Conservation (phyloP, 2,888 invertebrate genomes). For the Shargacucullia verbasci region DNA sequence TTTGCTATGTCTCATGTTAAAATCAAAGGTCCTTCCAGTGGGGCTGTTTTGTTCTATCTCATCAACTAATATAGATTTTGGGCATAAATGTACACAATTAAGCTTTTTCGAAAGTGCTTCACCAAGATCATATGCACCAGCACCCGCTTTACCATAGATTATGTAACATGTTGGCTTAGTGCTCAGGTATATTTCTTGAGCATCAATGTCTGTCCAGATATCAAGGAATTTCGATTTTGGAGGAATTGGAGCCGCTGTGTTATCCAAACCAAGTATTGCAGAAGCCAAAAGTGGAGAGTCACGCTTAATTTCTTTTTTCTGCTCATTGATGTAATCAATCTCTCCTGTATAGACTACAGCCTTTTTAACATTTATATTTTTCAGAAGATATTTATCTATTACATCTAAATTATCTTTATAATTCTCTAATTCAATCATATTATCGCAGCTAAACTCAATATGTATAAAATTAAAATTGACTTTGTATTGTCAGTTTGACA, state of each 20-base stretch:
- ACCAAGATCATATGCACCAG: conserved; percentile 86
- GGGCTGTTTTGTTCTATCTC: conserved; percentile 88
- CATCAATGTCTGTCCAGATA: conserved; percentile 86
- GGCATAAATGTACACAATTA: conserved; percentile 89
- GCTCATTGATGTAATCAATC: conserved; percentile 54
- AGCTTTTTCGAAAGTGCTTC: conserved; percentile 88
- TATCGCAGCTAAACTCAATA: no score
- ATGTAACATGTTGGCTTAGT: conserved; percentile 88
- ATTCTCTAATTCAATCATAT: conserved; percentile 36
- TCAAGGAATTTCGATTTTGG: conserved; percentile 61
- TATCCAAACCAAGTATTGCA: conserved; percentile 76
- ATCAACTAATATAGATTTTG: conserved; percentile 85
- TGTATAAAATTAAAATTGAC: background rate
- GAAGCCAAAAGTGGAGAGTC: conserved; percentile 69
- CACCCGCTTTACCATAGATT: conserved; percentile 90
- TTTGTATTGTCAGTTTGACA: conserved; percentile 5
- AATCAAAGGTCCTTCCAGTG: conserved; percentile 89
- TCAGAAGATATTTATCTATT: conserved; percentile 64
- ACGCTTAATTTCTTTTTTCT: conserved; percentile 33
- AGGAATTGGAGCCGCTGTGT: conserved; percentile 73
- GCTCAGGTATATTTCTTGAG: conserved; percentile 83
- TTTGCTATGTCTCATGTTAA: conserved; percentile 88
- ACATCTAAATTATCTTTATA: conserved; percentile 66
- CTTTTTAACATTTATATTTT: conserved; percentile 61
- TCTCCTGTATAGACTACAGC: conserved; percentile 64